Base-by-base conservation (phyloP, 2,797 vertebrate species). In the Tarsius wallacei region DNA sequence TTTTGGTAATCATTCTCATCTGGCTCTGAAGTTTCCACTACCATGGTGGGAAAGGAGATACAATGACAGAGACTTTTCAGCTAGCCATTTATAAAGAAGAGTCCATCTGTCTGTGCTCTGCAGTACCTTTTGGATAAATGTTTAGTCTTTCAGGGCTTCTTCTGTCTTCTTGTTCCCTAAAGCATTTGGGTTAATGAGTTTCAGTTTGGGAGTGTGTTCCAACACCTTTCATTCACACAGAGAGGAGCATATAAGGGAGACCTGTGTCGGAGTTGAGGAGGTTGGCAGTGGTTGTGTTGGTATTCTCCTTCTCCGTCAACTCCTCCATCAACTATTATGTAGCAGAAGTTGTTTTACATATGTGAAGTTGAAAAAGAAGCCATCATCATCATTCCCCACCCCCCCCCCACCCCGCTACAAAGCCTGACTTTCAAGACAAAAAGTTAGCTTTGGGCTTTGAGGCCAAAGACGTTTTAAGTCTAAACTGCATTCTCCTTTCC, bases 291-390 rank as follows among this genome's bases (percentile, higher is more conserved):
- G n/a, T 81, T 70, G 28, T 70, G 68, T 55, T 63, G 22, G 3
- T 49, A 28, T 5, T 85, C 21, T 42, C 33, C 71, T 77, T 31
- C 53, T 87, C 31, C 70, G 57, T 61, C 36, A 53, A 73, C 55
- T 76, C 22, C 10, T 81, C 57, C 8, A 19, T 74, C 16, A 81
- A 7, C 74, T 28, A 15, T 71, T 57, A n/a, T 3, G 28, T 36
- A 76, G n/a, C 61, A 57, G 24, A 51, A 64, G 16, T 77, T 26
- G 73, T 71, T 80, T 81, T 33, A 55, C n/a, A 21, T 55, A 7
- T 71, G 66, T 61, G 80, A 92, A 68, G 51, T 94, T 85, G 36
- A 73, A 87, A 91, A 90, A 51, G 10, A 90, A 51, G 53, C 59
- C 10, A 14, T 53, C 28, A n/a, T n/a, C n/a, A n/a, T n/a, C n/a